Evolutionary conservation across 2,113 vertebrate species (phyloP).

Genomic region (Rhinopomastus cyanomelas): DNA sequence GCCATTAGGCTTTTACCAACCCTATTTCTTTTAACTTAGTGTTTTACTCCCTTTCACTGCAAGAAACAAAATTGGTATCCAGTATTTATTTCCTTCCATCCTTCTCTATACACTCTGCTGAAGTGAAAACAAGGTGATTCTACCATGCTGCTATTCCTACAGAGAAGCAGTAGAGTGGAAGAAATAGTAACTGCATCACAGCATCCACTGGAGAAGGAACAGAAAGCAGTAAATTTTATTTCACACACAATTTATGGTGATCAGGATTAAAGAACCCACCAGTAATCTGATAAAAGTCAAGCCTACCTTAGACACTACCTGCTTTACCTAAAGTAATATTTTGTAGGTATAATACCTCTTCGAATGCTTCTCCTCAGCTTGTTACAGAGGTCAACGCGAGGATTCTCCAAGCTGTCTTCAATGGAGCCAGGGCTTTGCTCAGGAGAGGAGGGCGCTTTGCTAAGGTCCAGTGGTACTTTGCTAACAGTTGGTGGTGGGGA

Average conservation of each 20-base stretch:
- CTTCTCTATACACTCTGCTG: background rate
- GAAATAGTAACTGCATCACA: fast-evolving
- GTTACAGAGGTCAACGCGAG: constrained; percentile 85
- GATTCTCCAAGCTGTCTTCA: constrained; percentile 82
- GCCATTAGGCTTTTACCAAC: background rate
- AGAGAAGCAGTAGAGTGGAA: fast-evolving
- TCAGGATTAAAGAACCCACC: too few relatives aligned
- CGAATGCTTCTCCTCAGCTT: constrained; percentile 90
- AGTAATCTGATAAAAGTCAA: background rate
- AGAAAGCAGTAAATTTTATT: background rate
- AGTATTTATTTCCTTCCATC: background rate
- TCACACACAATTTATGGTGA: background rate
- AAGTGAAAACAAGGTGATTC: background rate
- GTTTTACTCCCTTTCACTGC: background rate
- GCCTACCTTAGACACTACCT: too few relatives aligned
- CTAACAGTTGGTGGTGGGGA: constrained; percentile 80
- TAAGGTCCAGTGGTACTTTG: constrained; percentile 82
- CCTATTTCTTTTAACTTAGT: background rate
- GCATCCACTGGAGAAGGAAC: background rate
- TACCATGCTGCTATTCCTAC: background rate
- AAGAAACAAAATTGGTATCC: background rate
- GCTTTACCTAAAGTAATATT: background rate
- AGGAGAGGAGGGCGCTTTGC: constrained; percentile 81
- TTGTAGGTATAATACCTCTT: constrained; percentile 76
- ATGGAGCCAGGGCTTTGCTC: constrained; percentile 82